These are phyloP conservation scores for Osmoderma eremita DNA, from an alignment of 2,888 invertebrate genomes.

Conservation along the genomic window DNA sequence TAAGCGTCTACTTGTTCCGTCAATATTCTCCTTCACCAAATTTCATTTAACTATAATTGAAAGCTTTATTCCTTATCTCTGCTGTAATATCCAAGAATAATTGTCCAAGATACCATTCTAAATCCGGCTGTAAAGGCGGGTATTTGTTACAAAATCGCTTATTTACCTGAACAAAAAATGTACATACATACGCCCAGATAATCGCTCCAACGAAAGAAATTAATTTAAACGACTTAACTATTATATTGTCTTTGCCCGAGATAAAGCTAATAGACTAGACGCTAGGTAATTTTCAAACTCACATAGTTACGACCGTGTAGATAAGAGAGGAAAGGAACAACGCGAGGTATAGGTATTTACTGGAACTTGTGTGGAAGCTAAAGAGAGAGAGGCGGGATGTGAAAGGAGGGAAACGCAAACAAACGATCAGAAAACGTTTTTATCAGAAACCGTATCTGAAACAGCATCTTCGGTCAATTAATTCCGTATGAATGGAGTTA, in stretches of 20 bases:
- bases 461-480: conserved; percentile 36
- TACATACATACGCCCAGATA: conserved; percentile 14
- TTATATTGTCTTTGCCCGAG: conserved; percentile 31
- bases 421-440: conserved; percentile 35
- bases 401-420: conserved; percentile 23
- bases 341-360: too few relatives aligned
- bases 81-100: conserved; percentile 7
- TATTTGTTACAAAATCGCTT: conserved; percentile 27
- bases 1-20: too few relatives aligned
- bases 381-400: conserved; percentile 9
- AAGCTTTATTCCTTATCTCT: conserved; percentile 7
- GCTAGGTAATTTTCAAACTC: conserved; percentile 31
- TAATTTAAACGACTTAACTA: conserved; percentile 38
- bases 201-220: conserved; percentile 24
- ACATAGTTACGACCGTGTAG: conserved; percentile 5
- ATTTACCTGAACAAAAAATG: conserved; percentile 8
- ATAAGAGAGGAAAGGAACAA: background rate
- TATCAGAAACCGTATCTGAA: conserved; percentile 36
- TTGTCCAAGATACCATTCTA: conserved; percentile 15
- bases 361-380: background rate
- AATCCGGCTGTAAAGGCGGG: background rate
- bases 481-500: conserved; percentile 35
- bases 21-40: too few relatives aligned
- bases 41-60: too few relatives aligned
- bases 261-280: conserved; percentile 36